Evolutionary conservation across 1,140 invertebrate species (phyloP).

Genomic region (Alviniconcha marisindica): DNA sequence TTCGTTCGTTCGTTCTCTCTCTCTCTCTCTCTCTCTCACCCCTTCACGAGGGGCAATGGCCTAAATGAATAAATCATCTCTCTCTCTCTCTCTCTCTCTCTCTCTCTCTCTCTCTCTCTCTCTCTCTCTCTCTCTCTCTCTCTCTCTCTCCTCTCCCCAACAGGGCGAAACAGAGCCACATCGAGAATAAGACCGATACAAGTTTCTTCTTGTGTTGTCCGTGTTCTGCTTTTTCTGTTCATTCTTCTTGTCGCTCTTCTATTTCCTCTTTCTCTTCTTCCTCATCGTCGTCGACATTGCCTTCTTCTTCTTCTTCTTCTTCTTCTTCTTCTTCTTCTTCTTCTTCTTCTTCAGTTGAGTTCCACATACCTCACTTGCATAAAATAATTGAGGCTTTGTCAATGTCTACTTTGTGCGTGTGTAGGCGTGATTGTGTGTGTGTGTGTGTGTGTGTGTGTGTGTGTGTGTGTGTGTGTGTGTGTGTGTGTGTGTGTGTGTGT

Average conservation of each 20-base stretch:
- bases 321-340: too few relatives aligned
- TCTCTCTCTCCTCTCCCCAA: constrained; percentile 18
- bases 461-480: constrained; percentile 13
- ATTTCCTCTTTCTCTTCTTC: too few relatives aligned
- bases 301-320: too few relatives aligned
- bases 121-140: background rate
- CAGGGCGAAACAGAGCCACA: too few relatives aligned
- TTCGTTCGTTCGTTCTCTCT: background rate
- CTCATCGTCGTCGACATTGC: too few relatives aligned
- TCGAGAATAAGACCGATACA: too few relatives aligned
- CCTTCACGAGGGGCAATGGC: background rate
- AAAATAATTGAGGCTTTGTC: too few relatives aligned
- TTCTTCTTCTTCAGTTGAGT: too few relatives aligned
- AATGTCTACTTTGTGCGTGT: background rate
- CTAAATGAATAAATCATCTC: background rate
- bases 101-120: constrained; percentile 21
- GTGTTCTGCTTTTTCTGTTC: too few relatives aligned
- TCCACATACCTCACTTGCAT: too few relatives aligned
- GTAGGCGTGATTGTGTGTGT: background rate
- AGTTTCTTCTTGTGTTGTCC: too few relatives aligned
- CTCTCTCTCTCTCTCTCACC: background rate
- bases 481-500: constrained; percentile 12
- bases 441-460: constrained; percentile 15
- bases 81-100: background rate
- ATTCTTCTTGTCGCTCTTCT: too few relatives aligned